Evolutionary conservation across 2,113 vertebrate species (phyloP).

Genomic region (Amphiprion percula): DNA sequence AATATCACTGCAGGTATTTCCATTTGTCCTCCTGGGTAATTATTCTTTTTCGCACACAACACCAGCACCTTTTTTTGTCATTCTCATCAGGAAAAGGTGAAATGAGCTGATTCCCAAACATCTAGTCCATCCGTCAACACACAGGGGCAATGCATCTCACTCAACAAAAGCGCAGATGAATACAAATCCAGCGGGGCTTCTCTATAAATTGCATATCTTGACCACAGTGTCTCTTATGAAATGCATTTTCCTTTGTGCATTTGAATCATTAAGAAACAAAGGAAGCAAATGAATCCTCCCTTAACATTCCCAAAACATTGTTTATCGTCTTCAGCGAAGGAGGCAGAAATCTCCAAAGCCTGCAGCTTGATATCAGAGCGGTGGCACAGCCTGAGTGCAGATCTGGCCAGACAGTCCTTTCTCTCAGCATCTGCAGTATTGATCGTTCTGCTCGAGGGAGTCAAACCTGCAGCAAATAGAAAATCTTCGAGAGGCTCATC

Average conservation of each 20-base stretch:
- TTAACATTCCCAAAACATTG: constrained; percentile 41
- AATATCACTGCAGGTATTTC: constrained; percentile 7
- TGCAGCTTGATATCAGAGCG: constrained; percentile 33
- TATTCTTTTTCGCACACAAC: constrained; percentile 5
- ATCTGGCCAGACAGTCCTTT: constrained; percentile 48
- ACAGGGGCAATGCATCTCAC: constrained; percentile 52
- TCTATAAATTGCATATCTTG: constrained; percentile 56
- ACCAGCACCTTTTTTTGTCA: constrained; percentile 23
- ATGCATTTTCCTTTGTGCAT: constrained; percentile 27
- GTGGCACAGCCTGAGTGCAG: constrained; percentile 36
- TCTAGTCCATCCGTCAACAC: constrained; percentile 42
- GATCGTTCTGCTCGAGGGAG: constrained; percentile 61
- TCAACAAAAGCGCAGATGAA: constrained; percentile 61
- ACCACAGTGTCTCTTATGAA: constrained; percentile 9
- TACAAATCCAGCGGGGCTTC: constrained; percentile 61
- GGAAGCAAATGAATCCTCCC: constrained; percentile 41
- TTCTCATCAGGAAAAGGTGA: constrained; percentile 49
- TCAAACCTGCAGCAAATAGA: constrained; percentile 67
- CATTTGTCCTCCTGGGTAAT: constrained; percentile 11
- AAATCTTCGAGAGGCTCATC: constrained; percentile 51
- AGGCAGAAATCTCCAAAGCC: constrained; percentile 34
- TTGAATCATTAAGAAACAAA: constrained; percentile 44
- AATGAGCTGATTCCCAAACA: constrained; percentile 55
- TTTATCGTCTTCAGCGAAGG: constrained; percentile 40
- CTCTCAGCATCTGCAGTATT: constrained; percentile 61